Percentiles rank a stretch among this genome's conserved stretches.
Conservation (phyloP, 1,140 invertebrate genomes). For the Pararge aegeria region DNA sequence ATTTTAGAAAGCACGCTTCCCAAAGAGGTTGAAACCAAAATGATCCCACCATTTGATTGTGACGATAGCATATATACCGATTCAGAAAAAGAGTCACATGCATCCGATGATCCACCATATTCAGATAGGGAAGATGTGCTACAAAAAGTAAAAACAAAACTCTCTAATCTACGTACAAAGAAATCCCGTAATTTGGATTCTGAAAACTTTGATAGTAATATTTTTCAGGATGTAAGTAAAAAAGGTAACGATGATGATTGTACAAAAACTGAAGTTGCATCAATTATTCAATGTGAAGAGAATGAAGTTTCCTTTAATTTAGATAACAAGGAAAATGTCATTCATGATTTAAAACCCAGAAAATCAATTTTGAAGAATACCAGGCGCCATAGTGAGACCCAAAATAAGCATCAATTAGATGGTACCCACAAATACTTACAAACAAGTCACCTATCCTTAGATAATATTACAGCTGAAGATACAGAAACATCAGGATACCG, state of each 20-base stretch:
- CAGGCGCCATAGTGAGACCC: conserved; percentile 48
- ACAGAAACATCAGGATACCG: conserved; percentile 82
- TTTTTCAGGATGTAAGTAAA: background rate
- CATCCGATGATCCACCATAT: conserved; percentile 55
- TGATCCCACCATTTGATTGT: conserved; percentile 35
- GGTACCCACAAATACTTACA: conserved; percentile 12
- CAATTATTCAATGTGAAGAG: conserved; percentile 1
- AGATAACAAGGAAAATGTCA: conserved; percentile 14
- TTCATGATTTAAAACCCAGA: conserved; percentile 38
- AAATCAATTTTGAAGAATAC: conserved; percentile 68
- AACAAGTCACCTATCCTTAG: conserved; percentile 30
- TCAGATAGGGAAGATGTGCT: conserved; percentile 38
- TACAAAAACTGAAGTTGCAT: conserved; percentile 8
- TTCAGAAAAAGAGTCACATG: conserved; percentile 67
- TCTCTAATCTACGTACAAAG: conserved; percentile 28
- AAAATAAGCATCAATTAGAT: conserved; percentile 27
- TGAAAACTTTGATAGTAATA: conserved; percentile 5
- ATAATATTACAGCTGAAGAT: conserved; percentile 67
- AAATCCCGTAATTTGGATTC: conserved; percentile 19
- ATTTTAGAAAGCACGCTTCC: conserved; percentile 64
- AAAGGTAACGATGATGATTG: conserved; percentile 3
- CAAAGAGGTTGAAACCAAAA: conserved; percentile 47
- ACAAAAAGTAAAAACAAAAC: conserved; percentile 44
- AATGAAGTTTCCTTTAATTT: conserved; percentile 6
- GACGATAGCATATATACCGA: conserved; percentile 67